These are phyloP conservation scores for Cavia aperea DNA, from an alignment of 2,113 vertebrate species.

Conservation along the genomic window DNA sequence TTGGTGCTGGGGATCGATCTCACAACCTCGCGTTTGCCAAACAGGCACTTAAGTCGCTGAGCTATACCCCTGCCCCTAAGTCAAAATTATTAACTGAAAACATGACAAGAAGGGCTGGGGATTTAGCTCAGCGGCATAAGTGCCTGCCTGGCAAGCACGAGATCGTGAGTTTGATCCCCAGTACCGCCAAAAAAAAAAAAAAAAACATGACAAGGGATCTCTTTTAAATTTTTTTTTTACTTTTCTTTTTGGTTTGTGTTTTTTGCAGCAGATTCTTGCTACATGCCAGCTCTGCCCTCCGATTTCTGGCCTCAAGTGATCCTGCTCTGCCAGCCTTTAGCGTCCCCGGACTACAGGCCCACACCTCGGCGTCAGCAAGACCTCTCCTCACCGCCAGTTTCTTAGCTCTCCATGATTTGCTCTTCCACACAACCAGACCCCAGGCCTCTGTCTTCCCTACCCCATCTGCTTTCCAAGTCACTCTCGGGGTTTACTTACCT, in stretches of 20 bases:
- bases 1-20: too few species aligned
- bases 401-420: background rate
- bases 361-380: background rate
- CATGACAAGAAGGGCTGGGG: background rate
- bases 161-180: too few species aligned
- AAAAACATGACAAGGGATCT: background rate
- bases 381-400: background rate
- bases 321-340: background rate
- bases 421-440: background rate
- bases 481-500: background rate
- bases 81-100: background rate
- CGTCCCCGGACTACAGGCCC: too few species aligned
- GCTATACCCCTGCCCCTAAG: too few species aligned
- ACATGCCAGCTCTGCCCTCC: background rate
- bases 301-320: background rate
- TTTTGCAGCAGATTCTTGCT: background rate
- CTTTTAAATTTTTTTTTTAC: background rate
- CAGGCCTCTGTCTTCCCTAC: background rate
- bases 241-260: background rate
- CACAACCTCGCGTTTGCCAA: too few species aligned
- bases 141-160: too few species aligned
- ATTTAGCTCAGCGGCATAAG: too few species aligned
- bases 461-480: background rate
- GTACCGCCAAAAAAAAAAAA: too few species aligned
- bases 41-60: too few species aligned